phyloP scores from a whole-genome alignment of 2,113 vertebrate genomes.

The Festucalex cinctus region DNA sequence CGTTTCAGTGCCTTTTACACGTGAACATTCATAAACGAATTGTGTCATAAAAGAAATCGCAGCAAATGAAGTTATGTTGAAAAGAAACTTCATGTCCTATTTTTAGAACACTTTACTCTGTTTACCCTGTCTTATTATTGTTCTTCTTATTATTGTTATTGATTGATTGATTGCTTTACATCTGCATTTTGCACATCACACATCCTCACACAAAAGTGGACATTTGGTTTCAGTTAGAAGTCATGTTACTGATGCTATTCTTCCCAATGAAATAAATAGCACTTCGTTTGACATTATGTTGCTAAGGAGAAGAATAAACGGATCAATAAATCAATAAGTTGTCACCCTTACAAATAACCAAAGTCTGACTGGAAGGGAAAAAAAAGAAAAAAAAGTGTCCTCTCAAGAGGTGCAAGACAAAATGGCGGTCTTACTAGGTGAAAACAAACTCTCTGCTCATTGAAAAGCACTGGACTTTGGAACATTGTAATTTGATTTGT shows the following conservation, averaged over 20 bases:
- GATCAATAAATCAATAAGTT: slow-evolving; percentile 37
- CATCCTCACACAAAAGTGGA: background rate
- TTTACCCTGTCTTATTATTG: background rate
- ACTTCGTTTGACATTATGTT: background rate
- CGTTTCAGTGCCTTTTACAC: background rate
- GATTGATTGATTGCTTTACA: background rate
- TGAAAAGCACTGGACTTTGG: too few species aligned
- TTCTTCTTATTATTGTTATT: background rate
- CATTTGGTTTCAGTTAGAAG: background rate
- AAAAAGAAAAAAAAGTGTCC: slow-evolving; percentile 3
- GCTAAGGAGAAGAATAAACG: slow-evolving; percentile 2
- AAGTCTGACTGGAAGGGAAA: background rate
- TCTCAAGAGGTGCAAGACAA: background rate
- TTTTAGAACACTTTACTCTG: background rate
- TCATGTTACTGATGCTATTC: background rate
- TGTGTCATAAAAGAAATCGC: background rate
- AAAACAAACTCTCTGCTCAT: too few species aligned
- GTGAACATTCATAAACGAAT: background rate
- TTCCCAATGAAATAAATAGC: background rate
- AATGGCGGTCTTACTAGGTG: too few species aligned
- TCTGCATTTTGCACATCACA: background rate
- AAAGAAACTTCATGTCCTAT: background rate
- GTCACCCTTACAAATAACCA: slow-evolving; percentile 2
- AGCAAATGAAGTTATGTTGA: background rate
- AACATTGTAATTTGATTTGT: too few species aligned